phyloP scores from a whole-genome alignment of 92 coral and sea anemone genomes.

The Scolanthus callimorphus region DNA sequence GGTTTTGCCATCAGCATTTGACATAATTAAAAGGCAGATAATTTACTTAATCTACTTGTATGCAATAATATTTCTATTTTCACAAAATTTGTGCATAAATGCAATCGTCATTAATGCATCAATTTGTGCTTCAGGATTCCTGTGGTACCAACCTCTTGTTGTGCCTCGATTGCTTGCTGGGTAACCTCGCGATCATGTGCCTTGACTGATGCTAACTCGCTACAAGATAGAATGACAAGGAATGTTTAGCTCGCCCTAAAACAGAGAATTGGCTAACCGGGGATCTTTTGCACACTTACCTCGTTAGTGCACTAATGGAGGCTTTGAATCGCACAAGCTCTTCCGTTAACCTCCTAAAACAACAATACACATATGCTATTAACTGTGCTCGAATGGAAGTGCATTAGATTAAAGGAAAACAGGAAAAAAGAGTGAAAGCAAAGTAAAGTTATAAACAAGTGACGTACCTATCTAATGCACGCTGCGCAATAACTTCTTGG shows the following conservation, averaged over 20 bases:
- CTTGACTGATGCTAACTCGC: conserved; percentile 84
- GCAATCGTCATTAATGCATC: too few relatives aligned
- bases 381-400: too few relatives aligned
- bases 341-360: conserved; percentile 78
- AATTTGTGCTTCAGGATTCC: too few relatives aligned
- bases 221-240: conserved; percentile 4
- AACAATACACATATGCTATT: too few relatives aligned
- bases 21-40: too few relatives aligned
- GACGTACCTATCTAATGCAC: conserved; percentile 87
- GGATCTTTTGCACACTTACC: conserved; percentile 30
- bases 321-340: conserved; percentile 95
- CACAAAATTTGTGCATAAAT: too few relatives aligned
- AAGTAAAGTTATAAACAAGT: too few relatives aligned
- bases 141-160: conserved; percentile 71
- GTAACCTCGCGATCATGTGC: conserved; percentile 97
- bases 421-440: too few relatives aligned
- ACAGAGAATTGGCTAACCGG: background rate
- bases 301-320: conserved; percentile 82
- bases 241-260: background rate
- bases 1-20: too few relatives aligned
- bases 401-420: too few relatives aligned
- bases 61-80: too few relatives aligned
- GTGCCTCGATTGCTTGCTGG: conserved; percentile 83
- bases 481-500: conserved; percentile 96
- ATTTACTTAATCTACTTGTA: too few relatives aligned